Base-by-base conservation (phyloP, 2,888 invertebrate genomes). In the Cheilosia urbana region DNA sequence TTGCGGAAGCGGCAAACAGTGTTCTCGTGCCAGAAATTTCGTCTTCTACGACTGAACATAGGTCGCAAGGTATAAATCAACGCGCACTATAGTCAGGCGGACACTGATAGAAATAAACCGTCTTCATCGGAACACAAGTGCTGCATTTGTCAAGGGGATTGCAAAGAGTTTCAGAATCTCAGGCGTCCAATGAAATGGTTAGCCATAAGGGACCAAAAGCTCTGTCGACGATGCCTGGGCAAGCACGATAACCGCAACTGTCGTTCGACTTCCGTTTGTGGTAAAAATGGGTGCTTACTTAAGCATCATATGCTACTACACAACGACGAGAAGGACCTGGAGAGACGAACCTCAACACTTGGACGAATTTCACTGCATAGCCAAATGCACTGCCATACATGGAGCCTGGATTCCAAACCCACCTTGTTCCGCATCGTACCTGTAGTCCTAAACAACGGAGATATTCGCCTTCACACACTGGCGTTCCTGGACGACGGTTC, bases 1-100 rank as follows among this genome's bases (percentile, higher is more conserved):
- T 65, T 30, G 42, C 62, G 2, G 66, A 49, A 40, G 66, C 53
- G 1, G 55, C 55, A 5, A 40, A 19, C 5, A 21, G 21, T 19
- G 47, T 57, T 17, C 7, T 57, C 9, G 4, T 34, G 11, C 47
- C 45, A 13, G 5, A 15, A 7, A 42, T 27, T 15, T 57, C 45
- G 0, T 34, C n/a, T 13, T n/a, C 24, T 1, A 11, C 37, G 3
- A 19, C 5, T 9, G 19, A 58, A 5, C 34, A 13, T 13, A 37
- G 13, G 37, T 37, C 13, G 13, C 57, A 27, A 17, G 17, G 6
- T n/a, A 34, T 15, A 5, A 9, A 30, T 58, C 0, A 58, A 58
- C 15, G 21, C 40, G 0, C 40, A 7, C n/a, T 60, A 42, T n/a
- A 42, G n/a, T 0, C 15, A 21, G 19, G 15, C 2, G 21, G 40